Base-by-base conservation (phyloP, 1,140 invertebrate species). In the Philopotamus ludificatus region DNA sequence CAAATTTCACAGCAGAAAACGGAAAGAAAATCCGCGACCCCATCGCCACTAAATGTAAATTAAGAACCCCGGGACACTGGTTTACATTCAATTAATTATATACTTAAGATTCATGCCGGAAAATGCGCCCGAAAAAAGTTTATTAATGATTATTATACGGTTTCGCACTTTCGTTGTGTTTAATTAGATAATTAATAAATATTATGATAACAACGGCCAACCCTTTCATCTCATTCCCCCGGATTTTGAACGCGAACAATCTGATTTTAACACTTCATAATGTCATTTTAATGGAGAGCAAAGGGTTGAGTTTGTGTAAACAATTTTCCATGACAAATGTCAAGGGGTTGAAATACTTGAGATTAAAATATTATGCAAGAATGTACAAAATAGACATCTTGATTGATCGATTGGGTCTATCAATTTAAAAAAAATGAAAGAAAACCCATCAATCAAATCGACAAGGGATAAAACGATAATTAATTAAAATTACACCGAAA, bases 11-110 rank as follows among this genome's bases (percentile, higher is more conserved):
- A 22, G 25, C 66, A 34, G 61, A 15, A 41, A 44, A 18, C 0
- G 53, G 34, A 47, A 44, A 47, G 23, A 53, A 65, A 69, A 26
- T n/a, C n/a, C n/a, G n/a, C n/a, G n/a, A n/a, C n/a, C n/a, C n/a
- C n/a, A n/a, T n/a, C 25, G 18, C 50, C 26, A 57, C 53, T 58
- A 49, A 65, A 69, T 69, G 67, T 58, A 69, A 69, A 69, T 69
- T 69, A 65, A 65, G 57, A 54, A 55, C 18, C 45, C n/a, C 49
- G 34, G 16, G 51, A 61, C 65, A 63, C 53, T 50, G 61, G 47
- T 64, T 68, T 59, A 60, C 39, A 68, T 68, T 68, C 28, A 64
- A 68, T 64, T 68, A 68, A 68, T 68, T 68, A 57, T 55, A 55
- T 12, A 7, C 28, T n/a, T 34, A 34, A 34, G 28, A 34, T 34